These are phyloP conservation scores for Caenorhabditis parvicauda DNA, from an alignment of 2,888 invertebrate species.

Conservation along the genomic window DNA sequence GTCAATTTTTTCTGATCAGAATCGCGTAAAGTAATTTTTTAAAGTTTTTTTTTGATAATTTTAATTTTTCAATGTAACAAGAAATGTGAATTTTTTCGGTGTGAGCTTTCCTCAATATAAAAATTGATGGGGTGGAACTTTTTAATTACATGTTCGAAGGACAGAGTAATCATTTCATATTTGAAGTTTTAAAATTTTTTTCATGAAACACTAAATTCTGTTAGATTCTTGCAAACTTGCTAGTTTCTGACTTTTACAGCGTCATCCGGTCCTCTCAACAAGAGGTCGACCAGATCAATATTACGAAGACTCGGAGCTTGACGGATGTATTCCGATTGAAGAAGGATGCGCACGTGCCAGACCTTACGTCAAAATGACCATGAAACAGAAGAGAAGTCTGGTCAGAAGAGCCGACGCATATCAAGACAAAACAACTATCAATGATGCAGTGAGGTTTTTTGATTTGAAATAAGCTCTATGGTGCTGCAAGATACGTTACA, in stretches of 20 bases:
- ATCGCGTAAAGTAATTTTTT: no score
- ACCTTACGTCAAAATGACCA: slow-evolving; percentile 33
- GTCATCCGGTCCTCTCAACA: slow-evolving; percentile 12
- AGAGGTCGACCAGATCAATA: slow-evolving; percentile 23
- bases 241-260: slow-evolving; percentile 7
- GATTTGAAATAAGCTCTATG: background rate
- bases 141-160: background rate
- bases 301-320: slow-evolving; percentile 36
- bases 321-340: slow-evolving; percentile 29
- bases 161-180: background rate
- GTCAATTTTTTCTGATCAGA: no score
- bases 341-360: slow-evolving; percentile 39
- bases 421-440: slow-evolving; percentile 28
- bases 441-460: slow-evolving; percentile 23
- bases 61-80: no score
- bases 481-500: no score
- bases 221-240: background rate
- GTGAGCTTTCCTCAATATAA: no score
- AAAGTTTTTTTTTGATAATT: no score
- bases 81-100: no score
- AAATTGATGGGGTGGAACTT: no score
- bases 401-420: slow-evolving; percentile 35
- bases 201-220: no score
- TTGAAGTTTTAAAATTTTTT: background rate
- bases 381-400: slow-evolving; percentile 40